Evolutionary conservation across 1,140 invertebrate genomes (phyloP).

Genomic region (Drosophila ohnishii): DNA sequence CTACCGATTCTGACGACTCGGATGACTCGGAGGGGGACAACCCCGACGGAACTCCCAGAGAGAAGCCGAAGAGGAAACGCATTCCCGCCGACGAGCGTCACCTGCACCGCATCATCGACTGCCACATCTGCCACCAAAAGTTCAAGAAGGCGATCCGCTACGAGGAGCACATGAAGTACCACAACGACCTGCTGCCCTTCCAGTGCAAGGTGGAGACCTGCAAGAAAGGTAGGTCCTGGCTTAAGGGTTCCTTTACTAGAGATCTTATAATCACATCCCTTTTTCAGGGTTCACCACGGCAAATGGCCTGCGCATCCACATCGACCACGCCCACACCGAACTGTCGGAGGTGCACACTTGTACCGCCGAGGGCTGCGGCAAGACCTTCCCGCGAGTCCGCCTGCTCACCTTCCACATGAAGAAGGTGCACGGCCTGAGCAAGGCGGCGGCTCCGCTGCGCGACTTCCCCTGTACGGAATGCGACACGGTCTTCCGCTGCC

Average conservation of each 20-base stretch:
- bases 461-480: constrained; percentile 76
- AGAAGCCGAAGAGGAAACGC: constrained; percentile 69
- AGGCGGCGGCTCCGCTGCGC: constrained; percentile 65
- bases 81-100: constrained; percentile 68
- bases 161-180: constrained; percentile 79
- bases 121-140: constrained; percentile 80
- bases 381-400: constrained; percentile 74
- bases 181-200: constrained; percentile 78
- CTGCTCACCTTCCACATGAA: constrained; percentile 79
- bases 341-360: constrained; percentile 70
- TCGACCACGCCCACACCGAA: constrained; percentile 77
- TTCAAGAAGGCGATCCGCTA: constrained; percentile 78
- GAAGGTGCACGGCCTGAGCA: constrained; percentile 74
- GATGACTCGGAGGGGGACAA: constrained; percentile 46
- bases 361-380: constrained; percentile 69
- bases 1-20: constrained; percentile 29
- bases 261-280: not conserved
- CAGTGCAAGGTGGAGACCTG: constrained; percentile 76
- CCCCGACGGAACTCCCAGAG: constrained; percentile 33
- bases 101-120: constrained; percentile 74
- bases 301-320: constrained; percentile 74
- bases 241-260: rapidly evolving
- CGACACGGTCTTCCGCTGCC: constrained; percentile 78
- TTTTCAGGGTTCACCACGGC: constrained; percentile 70
- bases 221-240: constrained; percentile 45